A percentile compares a stretch with the other conserved stretches of the same genome.
Evolutionary conservation across 2,888 invertebrate genomes (phyloP).

Genomic region (Oscheius myriophilus): DNA sequence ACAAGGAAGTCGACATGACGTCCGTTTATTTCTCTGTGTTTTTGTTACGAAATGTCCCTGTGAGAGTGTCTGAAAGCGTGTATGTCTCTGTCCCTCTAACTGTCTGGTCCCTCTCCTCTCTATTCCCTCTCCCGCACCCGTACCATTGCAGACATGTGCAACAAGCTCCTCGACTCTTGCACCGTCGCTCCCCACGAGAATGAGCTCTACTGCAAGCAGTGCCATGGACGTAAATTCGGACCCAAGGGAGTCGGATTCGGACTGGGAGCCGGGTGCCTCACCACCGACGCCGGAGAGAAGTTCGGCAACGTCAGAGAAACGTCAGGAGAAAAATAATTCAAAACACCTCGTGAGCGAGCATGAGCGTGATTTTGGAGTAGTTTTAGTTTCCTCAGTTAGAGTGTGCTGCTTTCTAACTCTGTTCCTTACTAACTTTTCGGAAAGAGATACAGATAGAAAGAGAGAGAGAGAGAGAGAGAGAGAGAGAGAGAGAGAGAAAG

Average conservation of each 20-base stretch:
- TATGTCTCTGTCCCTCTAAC: background rate
- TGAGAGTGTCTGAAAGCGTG: constrained; percentile 8
- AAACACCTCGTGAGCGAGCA: constrained; percentile 10
- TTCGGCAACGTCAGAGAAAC: constrained; percentile 75
- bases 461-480: constrained; percentile 70
- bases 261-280: constrained; percentile 94
- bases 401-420: background rate
- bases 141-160: constrained; percentile 79
- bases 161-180: constrained; percentile 91
- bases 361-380: constrained; percentile 1
- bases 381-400: background rate
- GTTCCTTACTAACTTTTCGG: constrained; percentile 83
- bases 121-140: background rate
- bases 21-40: constrained; percentile 48
- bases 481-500: no score
- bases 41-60: background rate
- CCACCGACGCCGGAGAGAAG: constrained; percentile 92
- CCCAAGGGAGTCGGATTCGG: constrained; percentile 97
- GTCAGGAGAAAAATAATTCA: constrained; percentile 12
- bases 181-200: constrained; percentile 92
- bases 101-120: background rate
- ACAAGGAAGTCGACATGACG: constrained; percentile 70
- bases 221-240: constrained; percentile 97
- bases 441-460: no score
- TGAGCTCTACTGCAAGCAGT: constrained; percentile 91